A percentile compares a stretch with the other conserved stretches of the same genome.
These are phyloP conservation scores for Vireo altiloquus DNA, from an alignment of 2,113 vertebrate species.

Conservation along the genomic window DNA sequence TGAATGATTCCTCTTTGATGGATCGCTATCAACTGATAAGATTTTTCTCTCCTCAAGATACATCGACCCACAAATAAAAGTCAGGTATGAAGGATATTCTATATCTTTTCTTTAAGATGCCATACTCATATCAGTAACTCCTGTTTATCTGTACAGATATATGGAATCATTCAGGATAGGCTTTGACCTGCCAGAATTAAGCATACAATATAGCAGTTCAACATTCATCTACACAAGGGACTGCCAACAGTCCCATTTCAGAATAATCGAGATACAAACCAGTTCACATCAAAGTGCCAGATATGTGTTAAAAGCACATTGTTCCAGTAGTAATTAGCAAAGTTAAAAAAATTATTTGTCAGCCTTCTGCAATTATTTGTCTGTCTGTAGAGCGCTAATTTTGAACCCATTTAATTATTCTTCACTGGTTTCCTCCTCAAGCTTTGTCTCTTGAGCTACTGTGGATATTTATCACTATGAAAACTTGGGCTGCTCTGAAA, in stretches of 20 bases:
- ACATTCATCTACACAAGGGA: not conserved
- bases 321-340: not conserved
- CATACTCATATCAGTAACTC: not conserved
- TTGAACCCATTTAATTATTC: not conserved
- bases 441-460: not conserved
- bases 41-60: not conserved
- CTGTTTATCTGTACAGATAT: not conserved
- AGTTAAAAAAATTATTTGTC: not conserved
- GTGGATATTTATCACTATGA: not conserved
- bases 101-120: not conserved
- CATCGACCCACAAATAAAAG: not conserved
- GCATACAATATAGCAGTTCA: not conserved
- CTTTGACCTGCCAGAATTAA: not conserved
- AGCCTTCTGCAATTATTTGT: not conserved
- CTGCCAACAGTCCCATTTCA: not conserved
- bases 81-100: not conserved
- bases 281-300: not conserved
- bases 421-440: not conserved
- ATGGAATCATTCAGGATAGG: not conserved
- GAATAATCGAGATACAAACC: not conserved
- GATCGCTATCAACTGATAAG: accelerated
- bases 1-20: not conserved
- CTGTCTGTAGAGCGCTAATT: not conserved
- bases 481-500: not conserved
- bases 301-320: not conserved